These are phyloP conservation scores for Leptothorax acervorum DNA, from an alignment of 2,888 invertebrate genomes.

Conservation along the genomic window DNA sequence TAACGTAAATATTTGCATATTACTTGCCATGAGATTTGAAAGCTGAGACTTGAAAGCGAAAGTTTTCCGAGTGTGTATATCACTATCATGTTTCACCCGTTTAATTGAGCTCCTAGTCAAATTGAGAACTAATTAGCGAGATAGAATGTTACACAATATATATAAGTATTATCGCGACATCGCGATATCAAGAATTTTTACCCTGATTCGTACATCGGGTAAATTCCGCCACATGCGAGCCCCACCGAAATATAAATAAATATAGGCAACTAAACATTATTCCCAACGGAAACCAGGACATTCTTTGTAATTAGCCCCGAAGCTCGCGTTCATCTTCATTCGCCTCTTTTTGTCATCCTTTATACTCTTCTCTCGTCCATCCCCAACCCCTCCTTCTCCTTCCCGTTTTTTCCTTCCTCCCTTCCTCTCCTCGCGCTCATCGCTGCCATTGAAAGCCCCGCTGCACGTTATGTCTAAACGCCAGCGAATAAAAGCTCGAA, in stretches of 20 bases:
- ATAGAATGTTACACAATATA: not conserved
- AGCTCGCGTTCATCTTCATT: slow-evolving; percentile 15
- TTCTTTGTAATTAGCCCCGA: slow-evolving; percentile 26
- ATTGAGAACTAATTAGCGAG: slow-evolving; percentile 29
- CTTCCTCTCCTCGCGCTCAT: slow-evolving; percentile 2
- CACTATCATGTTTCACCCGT: not conserved
- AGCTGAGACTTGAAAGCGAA: not conserved
- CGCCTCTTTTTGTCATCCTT: slow-evolving; percentile 15
- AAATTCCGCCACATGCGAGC: not conserved
- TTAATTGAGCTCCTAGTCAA: not conserved
- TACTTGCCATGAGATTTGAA: not conserved
- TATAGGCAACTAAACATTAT: not conserved
- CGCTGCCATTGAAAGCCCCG: slow-evolving; percentile 70
- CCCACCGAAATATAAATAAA: not conserved
- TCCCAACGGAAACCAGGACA: not conserved
- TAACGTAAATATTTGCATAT: not conserved
- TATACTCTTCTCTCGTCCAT: slow-evolving; percentile 28
- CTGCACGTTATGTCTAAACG: slow-evolving; percentile 76
- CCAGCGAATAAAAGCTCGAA: slow-evolving; percentile 78
- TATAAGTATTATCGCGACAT: not conserved
- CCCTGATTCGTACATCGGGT: not conserved
- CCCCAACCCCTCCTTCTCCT: not conserved
- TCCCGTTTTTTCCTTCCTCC: slow-evolving; percentile 12
- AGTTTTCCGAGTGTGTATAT: not conserved
- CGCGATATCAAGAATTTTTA: not conserved